Base-by-base conservation (phyloP, 2,888 invertebrate genomes). In the Entomobrya proxima region DNA sequence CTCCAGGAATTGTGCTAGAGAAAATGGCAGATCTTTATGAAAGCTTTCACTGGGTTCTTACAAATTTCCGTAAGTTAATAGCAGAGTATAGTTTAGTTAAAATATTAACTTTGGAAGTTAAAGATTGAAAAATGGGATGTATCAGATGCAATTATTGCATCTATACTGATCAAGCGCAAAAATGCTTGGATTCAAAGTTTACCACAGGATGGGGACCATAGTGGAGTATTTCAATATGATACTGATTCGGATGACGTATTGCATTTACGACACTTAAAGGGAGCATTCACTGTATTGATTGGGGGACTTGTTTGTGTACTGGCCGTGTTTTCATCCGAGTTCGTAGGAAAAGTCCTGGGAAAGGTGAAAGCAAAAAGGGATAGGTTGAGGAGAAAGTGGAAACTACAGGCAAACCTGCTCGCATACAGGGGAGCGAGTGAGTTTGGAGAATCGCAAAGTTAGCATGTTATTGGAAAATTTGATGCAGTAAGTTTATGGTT, bases 221-320 rank as follows among this genome's bases (percentile, higher is more conserved):
- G 30, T 15, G 27, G 50, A 18, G 67, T 67, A 1, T 79, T 79
- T 52, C 67, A 50, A 5, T 76, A 37, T 37, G 47, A 52, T 40
- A 0, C 2, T 2, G 79, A 21, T 13, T 18, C 18, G 13, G 32
- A 58, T 7, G 67, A 67, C 47, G 61, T 64, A 9, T 52, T 79
- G 1, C 79, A 79, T 35, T 37, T 79, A 15, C 64, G 67, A 24
- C 67, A 79, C 37, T 67, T 79, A 37, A 79, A 79, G 35, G 79
- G 79, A 18, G 79, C 79, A 2, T 67, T 30, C 37, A 24, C 64
- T 9, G 67, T 79, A 1, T 40, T 67, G 5, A 13, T n/a, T 7
- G 4, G 32, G 5, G 64, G 64, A 35, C 15, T 64, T 11, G 11
- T 64, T n/a, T 27, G 24, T 3, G 9, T 15, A n/a, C 15, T 32